Percentiles rank a stretch among this genome's conserved stretches.
These are phyloP conservation scores for Copidosoma floridanum DNA, from an alignment of 1,140 invertebrate species.

Conservation along the genomic window DNA sequence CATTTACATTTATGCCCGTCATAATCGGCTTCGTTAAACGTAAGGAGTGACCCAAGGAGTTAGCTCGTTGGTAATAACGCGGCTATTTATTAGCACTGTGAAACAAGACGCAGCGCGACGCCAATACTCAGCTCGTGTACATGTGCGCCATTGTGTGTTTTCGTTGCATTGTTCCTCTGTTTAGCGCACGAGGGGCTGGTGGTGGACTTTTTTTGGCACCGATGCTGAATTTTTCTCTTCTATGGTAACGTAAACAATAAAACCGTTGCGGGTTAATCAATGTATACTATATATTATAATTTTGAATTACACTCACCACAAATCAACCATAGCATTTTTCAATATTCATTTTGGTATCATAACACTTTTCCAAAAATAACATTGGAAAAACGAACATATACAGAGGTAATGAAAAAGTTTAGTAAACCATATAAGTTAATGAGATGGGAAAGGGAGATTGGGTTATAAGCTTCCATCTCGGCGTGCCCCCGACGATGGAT, in stretches of 20 bases:
- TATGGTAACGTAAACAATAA: conserved; percentile 9
- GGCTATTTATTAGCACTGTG: conserved; percentile 55
- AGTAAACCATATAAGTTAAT: no score
- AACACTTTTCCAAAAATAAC: no score
- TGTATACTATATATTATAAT: no score
- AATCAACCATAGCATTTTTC: no score
- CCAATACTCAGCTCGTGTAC: neutral
- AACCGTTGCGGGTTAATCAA: no score
- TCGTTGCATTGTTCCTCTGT: conserved; percentile 9
- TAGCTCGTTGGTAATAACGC: conserved; percentile 52
- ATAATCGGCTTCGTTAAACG: conserved; percentile 55
- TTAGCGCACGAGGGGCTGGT: neutral
- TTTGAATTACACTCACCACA: no score
- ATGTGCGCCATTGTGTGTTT: no score
- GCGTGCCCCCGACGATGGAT: neutral
- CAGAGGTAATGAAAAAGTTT: no score
- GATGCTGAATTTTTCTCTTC: neutral
- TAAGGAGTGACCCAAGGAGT: conserved; percentile 52
- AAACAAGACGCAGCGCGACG: conserved; percentile 43
- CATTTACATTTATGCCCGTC: conserved; percentile 52
- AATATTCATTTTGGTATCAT: no score
- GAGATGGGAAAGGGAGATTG: no score
- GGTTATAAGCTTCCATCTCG: no score
- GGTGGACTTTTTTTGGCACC: neutral
- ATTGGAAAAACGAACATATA: no score